A percentile compares a stretch with the other conserved stretches of the same genome.
Conservation (phyloP, 2,888 invertebrate species). For the Metacarcinus magister region DNA sequence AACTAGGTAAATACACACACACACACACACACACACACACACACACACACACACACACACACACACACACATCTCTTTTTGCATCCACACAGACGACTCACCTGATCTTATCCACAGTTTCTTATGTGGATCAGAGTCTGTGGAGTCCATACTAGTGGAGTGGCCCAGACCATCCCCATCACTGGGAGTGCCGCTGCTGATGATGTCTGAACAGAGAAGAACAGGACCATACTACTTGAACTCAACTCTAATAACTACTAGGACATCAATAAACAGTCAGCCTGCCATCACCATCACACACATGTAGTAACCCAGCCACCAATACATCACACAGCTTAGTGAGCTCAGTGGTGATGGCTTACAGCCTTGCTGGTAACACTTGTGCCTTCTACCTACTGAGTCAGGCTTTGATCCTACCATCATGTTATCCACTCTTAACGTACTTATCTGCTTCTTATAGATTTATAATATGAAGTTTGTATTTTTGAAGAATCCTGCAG, state of each 20-base stretch:
- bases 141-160: slow-evolving; percentile 87
- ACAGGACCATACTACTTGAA: not conserved
- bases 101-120: slow-evolving; percentile 82
- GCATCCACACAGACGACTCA: slow-evolving; percentile 52
- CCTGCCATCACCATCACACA: not conserved
- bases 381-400: not conserved
- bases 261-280: not conserved
- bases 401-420: not conserved
- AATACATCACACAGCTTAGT: not conserved
- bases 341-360: not conserved
- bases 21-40: slow-evolving; percentile 50
- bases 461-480: not conserved
- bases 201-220: slow-evolving; percentile 84
- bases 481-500: not conserved
- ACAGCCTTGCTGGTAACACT: not conserved
- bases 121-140: slow-evolving; percentile 81
- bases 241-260: not conserved
- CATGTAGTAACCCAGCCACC: not conserved
- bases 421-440: not conserved
- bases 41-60: slow-evolving; percentile 53
- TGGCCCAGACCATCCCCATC: slow-evolving; percentile 87
- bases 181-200: slow-evolving; percentile 87
- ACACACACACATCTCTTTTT: not conserved
- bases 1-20: not conserved
- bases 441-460: not conserved